Evolutionary conservation across 2,113 vertebrate genomes (phyloP), one percentile per base, ranked within the genome.

Genomic region (Hydrochoerus hydrochaeris): DNA sequence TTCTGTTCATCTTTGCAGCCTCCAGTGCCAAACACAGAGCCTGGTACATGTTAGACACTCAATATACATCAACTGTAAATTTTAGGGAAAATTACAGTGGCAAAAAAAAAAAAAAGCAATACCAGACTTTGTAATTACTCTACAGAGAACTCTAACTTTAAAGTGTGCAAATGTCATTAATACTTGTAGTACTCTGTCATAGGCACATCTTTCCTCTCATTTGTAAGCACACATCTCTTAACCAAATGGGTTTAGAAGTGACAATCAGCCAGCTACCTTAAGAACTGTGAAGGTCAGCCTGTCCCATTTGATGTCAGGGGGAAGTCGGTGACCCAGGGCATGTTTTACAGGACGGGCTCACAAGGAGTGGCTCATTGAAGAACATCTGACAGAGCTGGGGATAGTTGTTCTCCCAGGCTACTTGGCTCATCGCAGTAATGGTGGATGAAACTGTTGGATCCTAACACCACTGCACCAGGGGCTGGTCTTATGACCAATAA

Each of bases 301-400:
- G 16, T 38, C 95, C 91, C 46, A 6, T 57, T 78, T 77, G 89
- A 73, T 1, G 8, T 17, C 69, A 75, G 52, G 77, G 30, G 0
- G 14, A 81, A 28, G 44, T 54, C 73, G 9, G 84, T 44, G 78
- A 93, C n/a, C 71, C 80, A 44, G 0, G 58, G 60, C 32, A 54
- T 13, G 10, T 81, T 94, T 97, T 91, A 78, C 10, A 75, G 87
- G 83, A 22, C 32, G 54, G 52, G 90, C 77, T 75, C 30, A 5
- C 30, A 8, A 32, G 17, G 3, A 26, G 12, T 87, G 90, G 69
- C 82, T 84, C 96, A 22, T 1, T 67, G 85, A n/a, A 54, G 86
- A 90, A 88, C 95, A 87, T 32, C 58, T 95, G 69, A 84, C 30
- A 80, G 75, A 94, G 14, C 46, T 96, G 0, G 69, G 83, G 83